Evolutionary conservation across 2,797 vertebrate species (phyloP).

Genomic region (Tragopan temminckii): DNA sequence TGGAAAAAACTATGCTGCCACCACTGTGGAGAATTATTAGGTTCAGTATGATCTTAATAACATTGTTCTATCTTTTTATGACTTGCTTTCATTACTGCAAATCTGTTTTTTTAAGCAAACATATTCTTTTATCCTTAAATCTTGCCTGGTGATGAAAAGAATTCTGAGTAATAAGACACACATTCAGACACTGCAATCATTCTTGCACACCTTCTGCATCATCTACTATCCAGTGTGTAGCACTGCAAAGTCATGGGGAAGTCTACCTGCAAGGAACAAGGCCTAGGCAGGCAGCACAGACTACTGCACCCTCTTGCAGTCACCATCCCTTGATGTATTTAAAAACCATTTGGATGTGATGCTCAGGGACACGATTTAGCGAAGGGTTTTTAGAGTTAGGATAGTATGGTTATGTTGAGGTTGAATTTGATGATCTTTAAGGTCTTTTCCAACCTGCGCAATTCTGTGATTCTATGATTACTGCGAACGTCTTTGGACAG

Average conservation of each 20-base stretch:
- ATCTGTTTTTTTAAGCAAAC: background rate
- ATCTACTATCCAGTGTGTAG: background rate
- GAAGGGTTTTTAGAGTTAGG: too few relatives aligned
- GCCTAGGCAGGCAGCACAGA: background rate
- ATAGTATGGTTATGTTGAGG: too few relatives aligned
- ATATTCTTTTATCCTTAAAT: conserved; percentile 8
- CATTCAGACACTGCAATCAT: background rate
- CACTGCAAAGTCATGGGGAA: background rate
- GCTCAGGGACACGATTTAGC: too few relatives aligned
- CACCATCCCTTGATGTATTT: too few relatives aligned
- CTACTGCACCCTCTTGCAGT: background rate
- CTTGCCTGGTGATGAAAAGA: background rate
- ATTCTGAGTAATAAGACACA: background rate
- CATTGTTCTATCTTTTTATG: background rate
- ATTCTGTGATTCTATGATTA: too few relatives aligned
- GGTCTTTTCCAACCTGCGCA: too few relatives aligned
- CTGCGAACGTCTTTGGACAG: background rate
- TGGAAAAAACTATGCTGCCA: background rate
- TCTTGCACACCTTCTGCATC: background rate
- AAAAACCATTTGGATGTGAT: too few relatives aligned
- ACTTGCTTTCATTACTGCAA: background rate
- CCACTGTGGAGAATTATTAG: background rate
- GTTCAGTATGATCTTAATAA: conserved; percentile 13
- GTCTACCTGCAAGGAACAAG: background rate
- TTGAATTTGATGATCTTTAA: too few relatives aligned